These are phyloP conservation scores for Sebastiscus tertius DNA, from an alignment of 2,797 vertebrate genomes.

Conservation along the genomic window DNA sequence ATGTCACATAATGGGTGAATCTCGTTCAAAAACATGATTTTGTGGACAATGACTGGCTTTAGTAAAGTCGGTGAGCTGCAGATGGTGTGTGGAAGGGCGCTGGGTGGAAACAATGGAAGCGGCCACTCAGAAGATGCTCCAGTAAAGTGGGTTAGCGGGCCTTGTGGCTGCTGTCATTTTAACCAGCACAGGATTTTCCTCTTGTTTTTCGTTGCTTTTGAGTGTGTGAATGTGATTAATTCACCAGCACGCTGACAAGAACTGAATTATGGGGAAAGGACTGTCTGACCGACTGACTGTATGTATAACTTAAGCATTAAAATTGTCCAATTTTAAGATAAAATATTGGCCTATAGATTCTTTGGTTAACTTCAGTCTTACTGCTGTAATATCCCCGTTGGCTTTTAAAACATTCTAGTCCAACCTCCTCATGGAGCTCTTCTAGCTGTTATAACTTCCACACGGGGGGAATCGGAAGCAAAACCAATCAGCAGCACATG, in stretches of 20 bases:
- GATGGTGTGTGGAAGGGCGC: background rate
- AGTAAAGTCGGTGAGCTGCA: background rate
- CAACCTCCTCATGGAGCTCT: background rate
- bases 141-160: constrained; percentile 21
- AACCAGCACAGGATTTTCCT: constrained; percentile 4
- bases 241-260: background rate
- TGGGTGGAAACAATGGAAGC: constrained; percentile 4
- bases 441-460: constrained; percentile 21
- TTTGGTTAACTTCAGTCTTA: constrained; percentile 2
- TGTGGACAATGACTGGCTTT: background rate
- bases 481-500: constrained; percentile 65
- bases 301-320: constrained; percentile 1
- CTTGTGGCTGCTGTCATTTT: constrained; percentile 4
- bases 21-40: background rate
- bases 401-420: background rate
- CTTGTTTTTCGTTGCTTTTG: background rate
- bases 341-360: constrained; percentile 22
- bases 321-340: constrained; percentile 17
- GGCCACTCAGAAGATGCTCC: background rate
- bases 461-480: constrained; percentile 28
- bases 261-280: constrained; percentile 5
- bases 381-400: background rate
- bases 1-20: background rate
- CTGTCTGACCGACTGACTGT: background rate
- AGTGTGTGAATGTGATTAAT: constrained; percentile 26